These are phyloP conservation scores for Panurus biarmicus DNA, from an alignment of 2,113 vertebrate species.

Conservation along the genomic window DNA sequence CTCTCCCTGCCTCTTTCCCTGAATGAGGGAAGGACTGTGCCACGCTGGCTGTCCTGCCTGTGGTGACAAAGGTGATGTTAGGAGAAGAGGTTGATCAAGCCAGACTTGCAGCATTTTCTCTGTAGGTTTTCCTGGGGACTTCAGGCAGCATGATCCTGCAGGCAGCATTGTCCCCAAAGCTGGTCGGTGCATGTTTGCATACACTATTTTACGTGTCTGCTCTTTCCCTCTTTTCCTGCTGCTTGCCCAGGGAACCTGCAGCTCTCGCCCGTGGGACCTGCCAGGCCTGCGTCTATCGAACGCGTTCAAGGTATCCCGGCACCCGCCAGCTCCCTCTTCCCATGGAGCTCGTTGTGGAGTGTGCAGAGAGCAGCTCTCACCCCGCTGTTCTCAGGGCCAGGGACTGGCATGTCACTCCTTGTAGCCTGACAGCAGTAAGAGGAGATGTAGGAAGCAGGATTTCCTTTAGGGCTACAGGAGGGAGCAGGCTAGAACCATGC, in stretches of 20 bases:
- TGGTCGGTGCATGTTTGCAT: neutral
- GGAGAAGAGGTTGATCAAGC: neutral
- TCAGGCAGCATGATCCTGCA: neutral
- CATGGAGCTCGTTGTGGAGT: conserved; percentile 34
- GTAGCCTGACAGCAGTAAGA: neutral
- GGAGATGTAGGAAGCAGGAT: conserved; percentile 13
- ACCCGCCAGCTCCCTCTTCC: conserved; percentile 48
- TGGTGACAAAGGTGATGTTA: neutral
- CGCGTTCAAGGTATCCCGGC: conserved; percentile 91
- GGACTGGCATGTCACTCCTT: neutral
- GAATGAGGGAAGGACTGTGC: neutral
- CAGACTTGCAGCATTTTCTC: neutral
- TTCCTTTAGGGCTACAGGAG: conserved; percentile 1
- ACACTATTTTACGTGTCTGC: conserved; percentile 70
- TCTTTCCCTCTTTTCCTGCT: conserved; percentile 78
- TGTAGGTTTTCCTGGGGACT: neutral
- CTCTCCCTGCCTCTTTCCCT: neutral
- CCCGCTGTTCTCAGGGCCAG: neutral
- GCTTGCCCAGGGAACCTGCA: conserved; percentile 95
- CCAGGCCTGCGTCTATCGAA: conserved; percentile 91
- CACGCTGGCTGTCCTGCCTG: neutral
- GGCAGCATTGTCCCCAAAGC: neutral
- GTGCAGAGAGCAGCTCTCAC: conserved; percentile 3
- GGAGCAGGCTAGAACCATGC: neutral
- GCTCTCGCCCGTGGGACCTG: conserved; percentile 95